These are phyloP conservation scores for Rugalucina vietnamica DNA, from an alignment of 2,888 invertebrate species.

Conservation along the genomic window DNA sequence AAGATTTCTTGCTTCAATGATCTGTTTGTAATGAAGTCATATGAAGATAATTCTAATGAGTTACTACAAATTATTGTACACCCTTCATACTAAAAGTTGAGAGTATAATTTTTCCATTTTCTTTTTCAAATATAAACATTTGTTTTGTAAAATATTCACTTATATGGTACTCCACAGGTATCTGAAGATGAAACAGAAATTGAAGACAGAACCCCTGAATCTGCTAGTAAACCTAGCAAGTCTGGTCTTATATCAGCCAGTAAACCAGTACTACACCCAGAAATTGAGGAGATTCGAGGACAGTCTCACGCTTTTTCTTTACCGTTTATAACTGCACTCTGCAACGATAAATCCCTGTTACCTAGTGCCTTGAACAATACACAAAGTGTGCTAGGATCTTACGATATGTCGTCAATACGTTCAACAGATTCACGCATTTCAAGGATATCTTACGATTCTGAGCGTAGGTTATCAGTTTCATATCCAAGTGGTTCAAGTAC, in stretches of 20 bases:
- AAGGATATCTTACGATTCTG: slow-evolving; percentile 73
- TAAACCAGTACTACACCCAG: slow-evolving; percentile 77
- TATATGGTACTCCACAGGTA: neutral
- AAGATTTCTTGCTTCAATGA: no score
- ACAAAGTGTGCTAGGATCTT: slow-evolving; percentile 66
- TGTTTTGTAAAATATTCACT: neutral
- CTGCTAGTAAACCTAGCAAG: slow-evolving; percentile 36
- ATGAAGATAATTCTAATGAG: no score
- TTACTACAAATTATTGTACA: no score
- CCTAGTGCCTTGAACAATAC: slow-evolving; percentile 66
- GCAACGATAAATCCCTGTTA: slow-evolving; percentile 93
- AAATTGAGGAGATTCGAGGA: slow-evolving; percentile 77
- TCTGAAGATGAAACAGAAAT: neutral
- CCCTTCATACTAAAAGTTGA: neutral
- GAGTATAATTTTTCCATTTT: neutral
- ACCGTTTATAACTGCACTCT: slow-evolving; percentile 95
- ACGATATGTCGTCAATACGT: slow-evolving; percentile 73
- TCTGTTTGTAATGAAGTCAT: no score
- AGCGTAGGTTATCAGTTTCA: slow-evolving; percentile 75
- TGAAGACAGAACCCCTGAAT: slow-evolving; percentile 15
- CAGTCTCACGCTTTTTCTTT: slow-evolving; percentile 84
- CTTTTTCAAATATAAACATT: neutral
- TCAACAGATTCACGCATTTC: slow-evolving; percentile 75
- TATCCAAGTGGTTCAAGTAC: slow-evolving; percentile 70
- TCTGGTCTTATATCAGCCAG: no score